A percentile compares a stretch with the other conserved stretches of the same genome.
Evolutionary conservation across 2,113 vertebrate species (phyloP).

Genomic region (Potamarius usumacintae): DNA sequence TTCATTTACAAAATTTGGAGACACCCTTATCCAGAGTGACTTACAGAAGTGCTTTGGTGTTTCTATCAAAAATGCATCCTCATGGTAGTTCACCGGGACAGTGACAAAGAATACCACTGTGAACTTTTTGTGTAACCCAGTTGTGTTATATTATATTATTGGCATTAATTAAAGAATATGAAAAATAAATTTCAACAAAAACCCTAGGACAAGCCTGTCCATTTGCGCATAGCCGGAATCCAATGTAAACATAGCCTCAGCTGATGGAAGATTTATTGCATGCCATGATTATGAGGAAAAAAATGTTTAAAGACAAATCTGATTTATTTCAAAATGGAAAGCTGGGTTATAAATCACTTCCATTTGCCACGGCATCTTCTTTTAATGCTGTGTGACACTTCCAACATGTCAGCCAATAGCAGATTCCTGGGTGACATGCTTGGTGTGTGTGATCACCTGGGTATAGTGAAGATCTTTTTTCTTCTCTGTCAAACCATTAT

Average conservation of each 20-base stretch:
- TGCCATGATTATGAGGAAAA: not conserved
- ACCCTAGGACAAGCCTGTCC: no score
- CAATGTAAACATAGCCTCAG: not conserved
- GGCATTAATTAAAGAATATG: no score
- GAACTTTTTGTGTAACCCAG: no score
- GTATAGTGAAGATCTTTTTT: not conserved
- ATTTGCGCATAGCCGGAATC: not conserved
- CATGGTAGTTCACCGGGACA: no score
- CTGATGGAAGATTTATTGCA: not conserved
- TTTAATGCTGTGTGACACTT: not conserved
- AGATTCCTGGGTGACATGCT: not conserved
- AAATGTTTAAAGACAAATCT: not conserved
- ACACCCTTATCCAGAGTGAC: no score
- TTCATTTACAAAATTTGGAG: no score
- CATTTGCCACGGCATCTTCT: not conserved
- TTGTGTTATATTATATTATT: no score
- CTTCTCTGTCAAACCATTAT: not conserved
- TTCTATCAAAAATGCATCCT: no score
- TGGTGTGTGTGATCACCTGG: not conserved
- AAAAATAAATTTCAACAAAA: no score
- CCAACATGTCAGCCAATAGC: not conserved
- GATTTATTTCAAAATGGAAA: not conserved
- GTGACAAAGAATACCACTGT: no score
- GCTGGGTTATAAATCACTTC: not conserved
- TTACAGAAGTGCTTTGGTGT: no score